These are phyloP conservation scores for Morone saxatilis DNA, from an alignment of 2,113 vertebrate species.

Conservation along the genomic window DNA sequence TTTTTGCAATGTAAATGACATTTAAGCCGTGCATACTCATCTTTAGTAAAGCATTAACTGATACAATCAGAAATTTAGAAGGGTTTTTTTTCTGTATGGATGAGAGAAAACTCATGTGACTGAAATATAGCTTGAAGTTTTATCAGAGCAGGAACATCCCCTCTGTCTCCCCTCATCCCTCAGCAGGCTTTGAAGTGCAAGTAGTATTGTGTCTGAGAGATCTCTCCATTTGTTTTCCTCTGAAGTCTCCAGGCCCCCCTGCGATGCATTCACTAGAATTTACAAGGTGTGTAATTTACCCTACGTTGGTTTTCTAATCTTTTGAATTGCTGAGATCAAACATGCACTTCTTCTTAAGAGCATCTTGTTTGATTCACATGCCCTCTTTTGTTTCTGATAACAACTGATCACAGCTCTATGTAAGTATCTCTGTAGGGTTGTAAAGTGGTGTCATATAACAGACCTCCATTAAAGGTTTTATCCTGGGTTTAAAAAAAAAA, in stretches of 20 bases:
- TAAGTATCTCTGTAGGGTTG: slow-evolving; percentile 12
- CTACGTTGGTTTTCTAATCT: slow-evolving; percentile 79
- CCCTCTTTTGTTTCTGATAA: slow-evolving; percentile 74
- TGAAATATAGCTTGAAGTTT: slow-evolving; percentile 23
- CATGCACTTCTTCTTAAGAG: slow-evolving; percentile 53
- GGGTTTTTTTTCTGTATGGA: neutral
- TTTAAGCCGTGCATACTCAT: too few species aligned
- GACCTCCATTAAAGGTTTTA: slow-evolving; percentile 10
- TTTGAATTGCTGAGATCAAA: slow-evolving; percentile 81
- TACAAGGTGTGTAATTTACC: slow-evolving; percentile 79
- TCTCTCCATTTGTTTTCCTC: slow-evolving; percentile 84
- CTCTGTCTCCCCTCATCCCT: slow-evolving; percentile 57
- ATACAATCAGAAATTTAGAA: neutral
- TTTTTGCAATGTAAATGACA: neutral
- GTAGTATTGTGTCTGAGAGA: slow-evolving; percentile 78
- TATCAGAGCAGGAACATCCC: slow-evolving; percentile 56
- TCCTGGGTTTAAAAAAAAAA: neutral
- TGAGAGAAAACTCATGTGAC: slow-evolving; percentile 18
- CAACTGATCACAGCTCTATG: slow-evolving; percentile 60
- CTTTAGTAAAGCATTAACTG: neutral
- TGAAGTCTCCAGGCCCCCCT: slow-evolving; percentile 79
- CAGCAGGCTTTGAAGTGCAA: slow-evolving; percentile 80
- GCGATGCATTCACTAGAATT: slow-evolving; percentile 76
- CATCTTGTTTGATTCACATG: slow-evolving; percentile 67
- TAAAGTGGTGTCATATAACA: slow-evolving; percentile 32